Evolutionary conservation across 2,113 vertebrate species (phyloP).

Genomic region (Larimichthys polyactis): DNA sequence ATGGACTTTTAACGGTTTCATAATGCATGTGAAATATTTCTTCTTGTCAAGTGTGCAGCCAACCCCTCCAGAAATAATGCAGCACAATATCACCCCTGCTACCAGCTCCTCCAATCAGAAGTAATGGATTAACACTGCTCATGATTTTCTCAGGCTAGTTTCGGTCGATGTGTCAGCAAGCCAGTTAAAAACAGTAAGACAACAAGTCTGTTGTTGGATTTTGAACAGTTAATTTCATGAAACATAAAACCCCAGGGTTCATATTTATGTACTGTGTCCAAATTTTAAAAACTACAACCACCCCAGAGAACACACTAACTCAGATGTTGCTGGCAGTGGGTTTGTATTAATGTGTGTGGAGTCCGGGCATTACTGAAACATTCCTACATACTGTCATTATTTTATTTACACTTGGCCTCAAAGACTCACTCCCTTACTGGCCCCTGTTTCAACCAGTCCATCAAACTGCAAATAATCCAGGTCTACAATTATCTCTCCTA

Average conservation of each 20-base stretch:
- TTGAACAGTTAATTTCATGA: conserved; percentile 31
- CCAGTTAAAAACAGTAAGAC: conserved; percentile 19
- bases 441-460: conserved; percentile 50
- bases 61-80: conserved; percentile 20
- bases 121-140: conserved; percentile 23
- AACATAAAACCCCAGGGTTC: conserved; percentile 52
- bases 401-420: conserved; percentile 55
- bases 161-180: conserved; percentile 13
- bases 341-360: conserved; percentile 35
- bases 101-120: conserved; percentile 26
- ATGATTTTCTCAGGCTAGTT: conserved; percentile 26
- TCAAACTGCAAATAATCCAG: conserved; percentile 52
- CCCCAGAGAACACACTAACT: conserved; percentile 34
- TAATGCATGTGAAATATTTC: conserved; percentile 7
- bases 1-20: conserved; percentile 29
- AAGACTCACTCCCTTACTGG: conserved; percentile 47
- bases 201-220: conserved; percentile 27
- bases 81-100: background rate
- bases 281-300: conserved; percentile 40
- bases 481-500: conserved; percentile 36
- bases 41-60: conserved; percentile 18
- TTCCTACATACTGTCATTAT: conserved; percentile 46
- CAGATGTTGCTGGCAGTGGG: conserved; percentile 37
- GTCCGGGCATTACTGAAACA: conserved; percentile 46
- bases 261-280: conserved; percentile 26